Conservation (phyloP, 2,797 vertebrate species). For the Paedocypris micromegethes region DNA sequence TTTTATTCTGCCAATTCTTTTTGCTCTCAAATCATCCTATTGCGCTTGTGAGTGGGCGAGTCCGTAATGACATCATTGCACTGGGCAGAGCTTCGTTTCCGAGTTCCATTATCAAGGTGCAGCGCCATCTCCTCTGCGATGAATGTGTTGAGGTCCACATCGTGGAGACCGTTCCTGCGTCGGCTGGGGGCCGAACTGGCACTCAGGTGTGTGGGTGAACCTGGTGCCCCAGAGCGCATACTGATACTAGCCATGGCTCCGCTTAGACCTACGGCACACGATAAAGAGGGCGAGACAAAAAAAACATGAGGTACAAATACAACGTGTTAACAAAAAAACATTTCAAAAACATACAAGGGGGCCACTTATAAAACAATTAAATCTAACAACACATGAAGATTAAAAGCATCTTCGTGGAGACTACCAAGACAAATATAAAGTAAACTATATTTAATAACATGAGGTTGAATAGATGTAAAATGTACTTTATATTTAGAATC, state of each 20-base stretch:
- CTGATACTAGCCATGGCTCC: slow-evolving; percentile 99
- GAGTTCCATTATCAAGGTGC: slow-evolving; percentile 95
- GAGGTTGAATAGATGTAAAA: too few species aligned
- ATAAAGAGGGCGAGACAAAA: not conserved
- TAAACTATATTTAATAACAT: too few species aligned
- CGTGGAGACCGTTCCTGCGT: slow-evolving; percentile 96
- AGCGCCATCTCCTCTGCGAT: slow-evolving; percentile 99
- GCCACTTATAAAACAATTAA: too few species aligned
- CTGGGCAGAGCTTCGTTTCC: slow-evolving; percentile 96
- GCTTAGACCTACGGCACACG: slow-evolving; percentile 77
- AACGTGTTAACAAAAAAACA: too few species aligned
- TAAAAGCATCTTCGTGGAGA: too few species aligned
- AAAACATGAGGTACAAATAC: not conserved
- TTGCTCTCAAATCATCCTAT: slow-evolving; percentile 94
- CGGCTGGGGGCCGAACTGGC: slow-evolving; percentile 84
- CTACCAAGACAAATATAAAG: too few species aligned
- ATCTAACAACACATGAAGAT: too few species aligned
- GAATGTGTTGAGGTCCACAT: slow-evolving; percentile 99
- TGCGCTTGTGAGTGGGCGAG: slow-evolving; percentile 99
- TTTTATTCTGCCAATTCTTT: slow-evolving; percentile 42
- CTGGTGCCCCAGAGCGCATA: slow-evolving; percentile 93
- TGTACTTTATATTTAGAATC: too few species aligned
- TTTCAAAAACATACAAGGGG: too few species aligned
- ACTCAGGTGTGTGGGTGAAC: slow-evolving; percentile 93
- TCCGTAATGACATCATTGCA: slow-evolving; percentile 98